Evolutionary conservation across 2,797 vertebrate genomes (phyloP), one percentile per base, ranked within the genome.

Genomic region (Lepidocolaptes lacrymiger): DNA sequence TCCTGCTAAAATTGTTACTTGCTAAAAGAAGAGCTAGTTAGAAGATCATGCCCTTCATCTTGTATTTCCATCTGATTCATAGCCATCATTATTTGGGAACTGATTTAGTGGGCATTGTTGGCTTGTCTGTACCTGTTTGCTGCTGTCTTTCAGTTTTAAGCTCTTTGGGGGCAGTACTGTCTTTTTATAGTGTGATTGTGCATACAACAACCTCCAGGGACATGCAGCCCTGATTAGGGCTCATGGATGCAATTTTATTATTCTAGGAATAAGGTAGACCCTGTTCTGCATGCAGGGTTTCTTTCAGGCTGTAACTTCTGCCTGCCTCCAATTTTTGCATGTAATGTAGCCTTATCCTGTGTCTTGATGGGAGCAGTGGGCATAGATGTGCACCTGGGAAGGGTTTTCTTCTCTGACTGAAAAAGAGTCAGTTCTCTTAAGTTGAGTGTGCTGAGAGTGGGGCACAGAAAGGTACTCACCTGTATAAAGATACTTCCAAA

Each of bases 281-380:
- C 15, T 61, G 8, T 55, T 61, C 26, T 59, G 28, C 3, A 8
- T 21, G 10, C 34, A 22, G 54, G 24, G 41, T 77, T 63, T 5
- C 12, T 89, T 93, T 85, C 21, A 61, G 63, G 32, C 15, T 68
- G 24, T 14, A 28, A 61, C 44, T 69, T 89, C n/a, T 78, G 37
- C 61, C 46, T 56, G 2, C 21, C 23, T 73, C 15, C 2, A 0
- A 10, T 34, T 72, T 86, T 66, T 44, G 4, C 10, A 16, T 3
- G 3, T 20, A 10, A 9, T 0, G 1, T 51, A 74, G 7, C 27
- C 32, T 55, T 41, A 30, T 76, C 10, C 16, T n/a, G 13, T 7
- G 5, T 71, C 36, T 83, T 1, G 7, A 69, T 43, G 32, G 41
- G 21, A 64, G 7, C 4, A 14, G 2, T 16, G 17, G 4, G 23